These are phyloP conservation scores for Actinia equina DNA, from an alignment of 64 coral and sea anemone genomes.

Conservation along the genomic window DNA sequence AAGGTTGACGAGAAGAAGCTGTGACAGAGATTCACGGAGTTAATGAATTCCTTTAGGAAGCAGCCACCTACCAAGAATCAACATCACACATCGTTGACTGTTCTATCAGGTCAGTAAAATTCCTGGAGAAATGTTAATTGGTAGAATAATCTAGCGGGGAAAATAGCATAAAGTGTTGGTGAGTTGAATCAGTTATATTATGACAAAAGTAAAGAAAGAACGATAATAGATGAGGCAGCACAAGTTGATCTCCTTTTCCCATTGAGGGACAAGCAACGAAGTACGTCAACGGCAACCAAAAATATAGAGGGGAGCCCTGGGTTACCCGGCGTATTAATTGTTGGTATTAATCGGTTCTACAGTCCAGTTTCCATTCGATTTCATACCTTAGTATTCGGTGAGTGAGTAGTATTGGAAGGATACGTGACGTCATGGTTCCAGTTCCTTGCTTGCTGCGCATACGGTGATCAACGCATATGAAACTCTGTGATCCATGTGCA, in stretches of 20 bases:
- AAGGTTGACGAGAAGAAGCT: conserved; percentile 75
- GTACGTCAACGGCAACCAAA: no score
- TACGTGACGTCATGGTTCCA: not conserved
- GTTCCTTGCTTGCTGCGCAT: not conserved
- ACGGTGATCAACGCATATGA: conserved; percentile 14
- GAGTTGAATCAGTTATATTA: no score
- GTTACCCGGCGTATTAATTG: no score
- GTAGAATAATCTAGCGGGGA: not conserved
- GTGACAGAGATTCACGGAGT: conserved; percentile 76
- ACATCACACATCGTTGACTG: conserved; percentile 76
- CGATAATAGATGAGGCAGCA: no score
- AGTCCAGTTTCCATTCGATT: not conserved
- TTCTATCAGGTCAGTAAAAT: conserved; percentile 68
- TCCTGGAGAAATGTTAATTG: not conserved
- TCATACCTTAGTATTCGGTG: not conserved
- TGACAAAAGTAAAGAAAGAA: no score
- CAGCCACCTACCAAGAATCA: conserved; percentile 84
- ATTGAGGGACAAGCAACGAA: no score
- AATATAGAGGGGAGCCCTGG: no score
- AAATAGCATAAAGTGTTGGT: not conserved
- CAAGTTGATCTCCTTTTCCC: no score
- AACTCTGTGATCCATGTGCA: conserved; percentile 56
- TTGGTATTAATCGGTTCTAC: no score
- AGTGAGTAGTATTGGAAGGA: not conserved
- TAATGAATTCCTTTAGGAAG: conserved; percentile 70